phyloP scores from a whole-genome alignment of 1,140 invertebrate species.

The Drosophila malerkotliana region DNA sequence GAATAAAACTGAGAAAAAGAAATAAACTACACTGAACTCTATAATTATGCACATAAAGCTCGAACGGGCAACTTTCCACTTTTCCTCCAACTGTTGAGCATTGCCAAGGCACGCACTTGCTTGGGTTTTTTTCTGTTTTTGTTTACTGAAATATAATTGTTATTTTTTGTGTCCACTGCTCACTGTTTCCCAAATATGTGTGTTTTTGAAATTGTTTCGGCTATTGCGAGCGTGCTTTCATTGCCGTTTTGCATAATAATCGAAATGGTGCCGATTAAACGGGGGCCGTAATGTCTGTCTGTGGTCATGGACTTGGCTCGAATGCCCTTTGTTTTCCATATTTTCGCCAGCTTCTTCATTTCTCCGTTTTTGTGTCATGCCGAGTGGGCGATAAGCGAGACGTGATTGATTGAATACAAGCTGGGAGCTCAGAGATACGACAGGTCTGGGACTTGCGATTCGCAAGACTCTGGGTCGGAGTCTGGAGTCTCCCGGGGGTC shows the following conservation, averaged over 20 bases:
- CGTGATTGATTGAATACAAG: constrained; percentile 61
- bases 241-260: constrained; percentile 51
- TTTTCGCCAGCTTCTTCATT: constrained; percentile 11
- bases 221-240: constrained; percentile 13
- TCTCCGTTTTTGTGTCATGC: constrained; percentile 11
- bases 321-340: constrained; percentile 36
- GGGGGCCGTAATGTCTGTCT: constrained; percentile 39
- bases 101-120: constrained; percentile 70
- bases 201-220: constrained; percentile 30
- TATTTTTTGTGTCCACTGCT: constrained; percentile 8
- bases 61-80: constrained; percentile 61
- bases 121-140: constrained; percentile 26
- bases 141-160: background rate
- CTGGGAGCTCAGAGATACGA: constrained; percentile 24
- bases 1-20: constrained; percentile 28
- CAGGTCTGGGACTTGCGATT: constrained; percentile 9
- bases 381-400: constrained; percentile 40
- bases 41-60: constrained; percentile 66
- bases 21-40: constrained; percentile 16
- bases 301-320: constrained; percentile 40
- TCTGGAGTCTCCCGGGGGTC: constrained; percentile 5
- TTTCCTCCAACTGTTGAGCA: constrained; percentile 41
- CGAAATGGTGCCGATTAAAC: constrained; percentile 26
- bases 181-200: constrained; percentile 59
- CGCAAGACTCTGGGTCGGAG: background rate